Percentiles rank a stretch among this genome's conserved stretches.
Evolutionary conservation across 2,888 invertebrate species (phyloP).

Genomic region (Eupithecia abbreviata): DNA sequence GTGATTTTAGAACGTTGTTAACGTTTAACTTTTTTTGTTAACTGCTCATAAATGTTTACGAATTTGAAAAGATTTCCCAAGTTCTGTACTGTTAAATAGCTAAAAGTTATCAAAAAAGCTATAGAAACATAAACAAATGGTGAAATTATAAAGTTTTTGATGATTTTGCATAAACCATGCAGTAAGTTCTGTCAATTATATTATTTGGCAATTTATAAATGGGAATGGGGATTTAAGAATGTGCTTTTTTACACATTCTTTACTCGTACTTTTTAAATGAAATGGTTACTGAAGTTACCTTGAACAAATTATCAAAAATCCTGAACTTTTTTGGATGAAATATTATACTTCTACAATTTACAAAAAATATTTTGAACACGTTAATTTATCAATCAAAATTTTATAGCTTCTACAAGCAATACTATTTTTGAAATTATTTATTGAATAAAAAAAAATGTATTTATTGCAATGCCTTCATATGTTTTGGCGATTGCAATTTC

Average conservation of each 20-base stretch:
- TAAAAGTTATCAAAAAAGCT: neutral
- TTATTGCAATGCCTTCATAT: conserved; percentile 74
- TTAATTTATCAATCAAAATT: conserved; percentile 27
- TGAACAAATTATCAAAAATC: conserved; percentile 23
- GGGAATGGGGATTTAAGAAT: conserved; percentile 17
- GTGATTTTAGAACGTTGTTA: neutral
- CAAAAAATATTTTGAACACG: conserved; percentile 16
- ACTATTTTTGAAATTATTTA: conserved; percentile 40
- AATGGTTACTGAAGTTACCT: neutral
- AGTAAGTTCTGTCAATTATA: conserved; percentile 26
- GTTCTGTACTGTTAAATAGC: neutral
- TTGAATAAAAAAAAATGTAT: conserved; percentile 37
- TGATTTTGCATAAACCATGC: neutral
- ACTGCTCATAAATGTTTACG: neutral
- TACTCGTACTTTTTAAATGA: neutral
- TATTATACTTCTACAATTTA: conserved; percentile 19
- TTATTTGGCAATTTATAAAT: conserved; percentile 28
- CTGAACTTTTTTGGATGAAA: conserved; percentile 20
- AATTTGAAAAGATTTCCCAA: neutral
- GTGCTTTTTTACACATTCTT: conserved; percentile 14
- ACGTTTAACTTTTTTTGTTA: neutral
- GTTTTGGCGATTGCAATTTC: conserved; percentile 67
- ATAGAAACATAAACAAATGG: neutral
- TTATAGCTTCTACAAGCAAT: conserved; percentile 32
- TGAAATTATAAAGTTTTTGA: neutral